These are phyloP conservation scores for Onychomys arenicola DNA, from an alignment of 2,797 vertebrate genomes.

Conservation along the genomic window DNA sequence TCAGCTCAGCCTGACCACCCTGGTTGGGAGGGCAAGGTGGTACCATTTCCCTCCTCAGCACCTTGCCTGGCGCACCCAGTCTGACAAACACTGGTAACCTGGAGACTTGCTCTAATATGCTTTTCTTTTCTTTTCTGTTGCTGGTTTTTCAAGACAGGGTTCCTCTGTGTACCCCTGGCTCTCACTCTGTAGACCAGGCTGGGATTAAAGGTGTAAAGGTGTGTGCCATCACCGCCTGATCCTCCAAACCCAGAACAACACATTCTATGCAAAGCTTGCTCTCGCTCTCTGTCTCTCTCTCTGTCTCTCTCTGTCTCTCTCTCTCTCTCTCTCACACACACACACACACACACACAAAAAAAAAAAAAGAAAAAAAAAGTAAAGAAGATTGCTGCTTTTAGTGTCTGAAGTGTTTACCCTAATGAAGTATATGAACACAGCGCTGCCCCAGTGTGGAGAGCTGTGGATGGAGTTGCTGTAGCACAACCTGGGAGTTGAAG, in stretches of 20 bases:
- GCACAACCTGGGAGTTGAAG: slow-evolving; percentile 46
- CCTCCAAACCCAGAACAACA: background rate
- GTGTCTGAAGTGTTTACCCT: background rate
- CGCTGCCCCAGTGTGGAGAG: background rate
- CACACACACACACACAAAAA: background rate
- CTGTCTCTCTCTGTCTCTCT: too few species aligned
- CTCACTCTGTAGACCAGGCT: background rate
- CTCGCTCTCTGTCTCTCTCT: too few species aligned
- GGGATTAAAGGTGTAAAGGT: background rate
- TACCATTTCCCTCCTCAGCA: background rate
- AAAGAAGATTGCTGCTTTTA: background rate
- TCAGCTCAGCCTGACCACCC: background rate
- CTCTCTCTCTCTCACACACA: too few species aligned
- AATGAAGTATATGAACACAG: background rate
- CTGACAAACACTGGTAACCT: background rate
- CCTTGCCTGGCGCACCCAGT: background rate
- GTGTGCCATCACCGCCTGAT: background rate
- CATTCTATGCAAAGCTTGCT: background rate
- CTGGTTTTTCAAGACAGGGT: background rate
- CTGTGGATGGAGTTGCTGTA: background rate
- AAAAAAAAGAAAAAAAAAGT: background rate
- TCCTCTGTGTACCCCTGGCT: background rate
- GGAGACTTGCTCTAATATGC: background rate
- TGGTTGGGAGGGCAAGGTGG: background rate
- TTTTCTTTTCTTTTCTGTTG: background rate